phyloP scores from a whole-genome alignment of 2,888 invertebrate genomes.

The Caenorhabditis panamensis region DNA sequence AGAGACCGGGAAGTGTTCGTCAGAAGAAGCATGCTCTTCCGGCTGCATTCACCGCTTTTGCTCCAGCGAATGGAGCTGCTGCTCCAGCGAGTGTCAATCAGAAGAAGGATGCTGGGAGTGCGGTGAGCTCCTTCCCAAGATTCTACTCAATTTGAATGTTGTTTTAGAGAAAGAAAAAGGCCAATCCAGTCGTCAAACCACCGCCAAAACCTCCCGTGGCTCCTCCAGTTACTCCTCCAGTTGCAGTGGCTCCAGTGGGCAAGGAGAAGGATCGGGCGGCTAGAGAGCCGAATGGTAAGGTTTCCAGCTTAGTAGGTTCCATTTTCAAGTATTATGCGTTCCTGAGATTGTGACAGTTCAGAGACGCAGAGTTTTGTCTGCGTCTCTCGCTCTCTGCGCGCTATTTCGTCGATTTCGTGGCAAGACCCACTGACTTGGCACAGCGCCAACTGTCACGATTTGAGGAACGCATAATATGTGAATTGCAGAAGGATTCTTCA shows the following conservation, averaged over 20 bases:
- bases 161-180: background rate
- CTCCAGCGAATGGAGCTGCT: background rate
- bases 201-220: background rate
- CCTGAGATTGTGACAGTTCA: too few relatives aligned
- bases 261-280: background rate
- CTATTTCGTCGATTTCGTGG: too few relatives aligned
- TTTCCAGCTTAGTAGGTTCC: too few relatives aligned
- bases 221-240: background rate
- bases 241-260: background rate
- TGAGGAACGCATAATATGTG: background rate
- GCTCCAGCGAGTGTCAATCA: slow-evolving; percentile 5
- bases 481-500: slow-evolving; percentile 40
- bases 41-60: background rate
- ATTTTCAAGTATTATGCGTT: too few relatives aligned
- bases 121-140: background rate
- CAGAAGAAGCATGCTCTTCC: slow-evolving; percentile 9
- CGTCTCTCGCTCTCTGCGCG: too few relatives aligned
- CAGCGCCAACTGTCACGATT: too few relatives aligned
- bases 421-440: too few relatives aligned
- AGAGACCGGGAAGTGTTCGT: slow-evolving; percentile 13
- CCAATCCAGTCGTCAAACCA: too few relatives aligned
- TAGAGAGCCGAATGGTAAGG: slow-evolving; percentile 20
- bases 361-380: too few relatives aligned
- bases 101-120: slow-evolving; percentile 4
- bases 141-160: too few relatives aligned